Percentiles rank a stretch among this genome's conserved stretches.
These are phyloP conservation scores for Phylloscopus trochilus DNA, from an alignment of 2,113 vertebrate genomes.

Conservation along the genomic window DNA sequence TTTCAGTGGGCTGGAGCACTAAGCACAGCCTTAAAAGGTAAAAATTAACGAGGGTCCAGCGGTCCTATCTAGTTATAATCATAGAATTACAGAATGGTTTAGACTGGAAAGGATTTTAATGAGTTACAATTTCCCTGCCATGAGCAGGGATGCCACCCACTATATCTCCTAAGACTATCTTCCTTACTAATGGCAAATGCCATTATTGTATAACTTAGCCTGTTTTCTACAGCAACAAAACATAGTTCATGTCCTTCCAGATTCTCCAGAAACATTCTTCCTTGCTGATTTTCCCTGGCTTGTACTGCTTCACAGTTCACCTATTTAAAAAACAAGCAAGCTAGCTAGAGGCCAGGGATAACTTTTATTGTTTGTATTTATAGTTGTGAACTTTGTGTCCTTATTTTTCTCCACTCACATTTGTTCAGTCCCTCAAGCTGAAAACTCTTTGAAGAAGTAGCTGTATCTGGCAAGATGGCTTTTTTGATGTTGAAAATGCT, in stretches of 20 bases:
- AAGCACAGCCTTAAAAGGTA: background rate
- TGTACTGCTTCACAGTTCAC: background rate
- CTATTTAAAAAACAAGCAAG: background rate
- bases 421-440: background rate
- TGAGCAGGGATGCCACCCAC: background rate
- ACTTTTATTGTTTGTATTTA: constrained; percentile 2
- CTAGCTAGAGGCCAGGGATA: background rate
- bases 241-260: background rate
- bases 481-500: background rate
- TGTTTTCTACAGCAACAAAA: background rate
- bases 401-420: background rate
- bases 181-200: background rate
- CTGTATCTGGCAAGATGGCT: background rate
- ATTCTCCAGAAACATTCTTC: background rate
- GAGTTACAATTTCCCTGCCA: background rate
- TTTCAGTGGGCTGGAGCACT: background rate
- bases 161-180: background rate
- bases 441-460: background rate
- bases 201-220: background rate
- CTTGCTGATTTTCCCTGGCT: background rate
- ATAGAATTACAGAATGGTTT: background rate
- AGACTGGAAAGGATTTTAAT: background rate
- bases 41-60: background rate
- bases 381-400: background rate
- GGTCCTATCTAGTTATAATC: background rate